A percentile compares a stretch with the other conserved stretches of the same genome.
phyloP scores from a whole-genome alignment of 2,797 vertebrate genomes.

The Sebastes alutus region DNA sequence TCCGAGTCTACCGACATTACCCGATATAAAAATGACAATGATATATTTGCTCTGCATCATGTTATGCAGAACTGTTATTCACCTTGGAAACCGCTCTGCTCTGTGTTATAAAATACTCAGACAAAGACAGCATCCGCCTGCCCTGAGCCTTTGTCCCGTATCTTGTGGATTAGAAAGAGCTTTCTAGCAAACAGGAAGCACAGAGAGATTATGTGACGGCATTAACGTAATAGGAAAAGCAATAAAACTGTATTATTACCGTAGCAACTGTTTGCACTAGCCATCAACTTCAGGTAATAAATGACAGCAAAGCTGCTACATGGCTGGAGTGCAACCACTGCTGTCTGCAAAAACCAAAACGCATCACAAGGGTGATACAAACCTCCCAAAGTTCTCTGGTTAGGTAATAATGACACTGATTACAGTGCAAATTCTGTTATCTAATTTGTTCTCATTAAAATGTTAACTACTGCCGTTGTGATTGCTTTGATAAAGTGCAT shows the following conservation, averaged over 20 bases:
- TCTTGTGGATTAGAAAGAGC: slow-evolving; percentile 31
- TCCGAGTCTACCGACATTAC: background rate
- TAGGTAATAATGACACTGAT: slow-evolving; percentile 29
- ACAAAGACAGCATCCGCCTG: slow-evolving; percentile 10
- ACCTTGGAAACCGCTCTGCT: slow-evolving; percentile 65
- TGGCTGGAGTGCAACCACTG: background rate
- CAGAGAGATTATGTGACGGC: slow-evolving; percentile 40
- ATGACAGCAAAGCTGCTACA: slow-evolving; percentile 34
- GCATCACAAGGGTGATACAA: background rate
- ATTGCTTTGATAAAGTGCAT: slow-evolving; percentile 1
- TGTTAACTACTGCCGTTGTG: slow-evolving; percentile 4
- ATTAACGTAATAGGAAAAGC: slow-evolving; percentile 56
- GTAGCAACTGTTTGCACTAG: slow-evolving; percentile 65
- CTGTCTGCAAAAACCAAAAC: background rate
- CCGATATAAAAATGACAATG: slow-evolving; percentile 10
- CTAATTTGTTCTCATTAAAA: slow-evolving; percentile 46
- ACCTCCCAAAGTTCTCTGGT: background rate
- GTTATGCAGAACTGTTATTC: slow-evolving; percentile 46
- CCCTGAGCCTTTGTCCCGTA: background rate
- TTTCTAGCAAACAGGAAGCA: slow-evolving; percentile 74
- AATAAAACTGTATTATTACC: slow-evolving; percentile 59
- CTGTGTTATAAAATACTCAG: slow-evolving; percentile 43
- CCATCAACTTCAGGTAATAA: slow-evolving; percentile 57
- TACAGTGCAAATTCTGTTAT: slow-evolving; percentile 16
- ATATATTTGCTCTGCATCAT: slow-evolving; percentile 22